Conservation (phyloP, 2,888 invertebrate genomes). For the Chesias legatella region DNA sequence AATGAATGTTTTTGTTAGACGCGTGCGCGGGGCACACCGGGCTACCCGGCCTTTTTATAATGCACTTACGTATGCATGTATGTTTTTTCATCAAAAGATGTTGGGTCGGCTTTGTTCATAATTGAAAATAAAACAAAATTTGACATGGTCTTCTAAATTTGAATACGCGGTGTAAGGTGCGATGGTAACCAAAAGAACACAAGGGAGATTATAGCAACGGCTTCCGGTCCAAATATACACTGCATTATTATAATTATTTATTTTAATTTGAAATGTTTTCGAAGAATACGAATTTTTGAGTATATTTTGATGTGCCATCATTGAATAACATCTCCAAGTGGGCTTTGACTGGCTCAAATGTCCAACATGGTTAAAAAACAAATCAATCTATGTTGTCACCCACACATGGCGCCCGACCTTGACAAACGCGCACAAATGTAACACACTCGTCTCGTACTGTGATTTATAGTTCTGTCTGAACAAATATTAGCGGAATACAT, state of each 20-base stretch:
- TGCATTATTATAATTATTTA: too few relatives aligned
- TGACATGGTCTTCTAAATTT: conserved; percentile 12
- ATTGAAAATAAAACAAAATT: conserved; percentile 38
- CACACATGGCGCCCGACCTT: conserved; percentile 64
- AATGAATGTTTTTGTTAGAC: conserved; percentile 66
- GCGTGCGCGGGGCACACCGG: conserved; percentile 57
- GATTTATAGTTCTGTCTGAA: conserved; percentile 51
- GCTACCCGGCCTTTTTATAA: conserved; percentile 57
- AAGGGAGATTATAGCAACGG: too few relatives aligned
- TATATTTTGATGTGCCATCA: too few relatives aligned
- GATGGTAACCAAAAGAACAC: not conserved
- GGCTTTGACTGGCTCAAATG: too few relatives aligned
- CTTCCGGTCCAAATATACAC: too few relatives aligned
- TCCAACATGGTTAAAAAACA: conserved; percentile 3
- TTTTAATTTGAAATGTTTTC: too few relatives aligned
- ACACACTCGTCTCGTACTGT: conserved; percentile 31
- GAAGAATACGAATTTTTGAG: too few relatives aligned
- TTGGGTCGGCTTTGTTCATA: conserved; percentile 52
- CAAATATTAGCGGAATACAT: conserved; percentile 41
- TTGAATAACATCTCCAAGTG: too few relatives aligned
- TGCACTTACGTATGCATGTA: conserved; percentile 62
- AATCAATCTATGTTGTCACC: conserved; percentile 39
- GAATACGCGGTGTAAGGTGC: conserved; percentile 3
- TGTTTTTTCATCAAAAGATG: conserved; percentile 45
- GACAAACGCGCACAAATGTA: conserved; percentile 56